These are phyloP conservation scores for Germaria angustata DNA, from an alignment of 2,888 invertebrate species.

Conservation along the genomic window DNA sequence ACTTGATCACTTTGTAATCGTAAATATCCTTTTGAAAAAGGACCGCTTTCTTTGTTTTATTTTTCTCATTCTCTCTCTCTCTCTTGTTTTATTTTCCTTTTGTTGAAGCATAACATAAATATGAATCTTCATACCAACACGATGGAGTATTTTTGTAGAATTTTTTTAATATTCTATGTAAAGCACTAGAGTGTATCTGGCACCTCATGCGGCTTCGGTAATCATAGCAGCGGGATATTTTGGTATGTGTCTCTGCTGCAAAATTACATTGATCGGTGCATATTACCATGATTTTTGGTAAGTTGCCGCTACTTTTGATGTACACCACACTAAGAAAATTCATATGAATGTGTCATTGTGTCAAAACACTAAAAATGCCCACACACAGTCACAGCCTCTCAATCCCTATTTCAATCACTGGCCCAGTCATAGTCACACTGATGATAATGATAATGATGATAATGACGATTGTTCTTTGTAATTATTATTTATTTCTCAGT, in stretches of 20 bases:
- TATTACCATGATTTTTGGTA: slow-evolving; percentile 47
- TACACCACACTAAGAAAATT: slow-evolving; percentile 47
- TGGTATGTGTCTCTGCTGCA: slow-evolving; percentile 35
- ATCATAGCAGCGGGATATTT: slow-evolving; percentile 74
- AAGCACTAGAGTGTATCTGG: slow-evolving; percentile 23
- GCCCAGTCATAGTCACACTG: slow-evolving; percentile 10
- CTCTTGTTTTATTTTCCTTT: background rate
- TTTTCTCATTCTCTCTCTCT: too few relatives aligned
- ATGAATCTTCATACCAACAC: slow-evolving; percentile 34
- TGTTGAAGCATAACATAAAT: slow-evolving; percentile 19
- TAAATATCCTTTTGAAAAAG: slow-evolving; percentile 63
- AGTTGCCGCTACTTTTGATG: slow-evolving; percentile 58
- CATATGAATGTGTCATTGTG: slow-evolving; percentile 61
- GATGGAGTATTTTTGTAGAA: slow-evolving; percentile 15
- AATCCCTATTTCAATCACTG: background rate
- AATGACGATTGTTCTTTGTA: background rate
- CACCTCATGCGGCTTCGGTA: slow-evolving; percentile 72
- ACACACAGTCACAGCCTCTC: slow-evolving; percentile 37
- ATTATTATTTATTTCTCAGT: background rate
- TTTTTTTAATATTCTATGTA: slow-evolving; percentile 47
- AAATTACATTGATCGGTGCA: slow-evolving; percentile 35
- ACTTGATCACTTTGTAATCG: slow-evolving; percentile 59
- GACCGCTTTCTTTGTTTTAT: slow-evolving; percentile 41
- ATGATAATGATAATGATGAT: background rate
- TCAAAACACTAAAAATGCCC: slow-evolving; percentile 57